A percentile compares a stretch with the other conserved stretches of the same genome.
Evolutionary conservation across 2,113 vertebrate genomes (phyloP).

Genomic region (Triplophysa dalaica): DNA sequence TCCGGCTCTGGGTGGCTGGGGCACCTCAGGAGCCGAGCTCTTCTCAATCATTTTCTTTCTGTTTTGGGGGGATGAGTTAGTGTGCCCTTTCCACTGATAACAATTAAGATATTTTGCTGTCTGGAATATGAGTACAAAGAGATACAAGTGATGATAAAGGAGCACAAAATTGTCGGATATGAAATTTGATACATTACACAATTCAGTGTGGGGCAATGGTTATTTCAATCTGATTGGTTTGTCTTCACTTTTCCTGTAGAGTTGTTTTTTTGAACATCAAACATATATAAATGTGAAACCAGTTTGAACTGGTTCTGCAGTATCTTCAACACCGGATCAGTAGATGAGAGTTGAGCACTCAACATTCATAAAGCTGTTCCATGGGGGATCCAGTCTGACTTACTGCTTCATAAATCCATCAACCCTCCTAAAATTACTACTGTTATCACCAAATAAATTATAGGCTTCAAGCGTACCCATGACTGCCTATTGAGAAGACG

Average conservation of each 20-base stretch:
- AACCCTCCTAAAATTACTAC: constrained; percentile 67
- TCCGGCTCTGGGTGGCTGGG: constrained; percentile 64
- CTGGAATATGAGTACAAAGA: constrained; percentile 25
- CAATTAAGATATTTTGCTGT: constrained; percentile 50
- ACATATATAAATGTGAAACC: constrained; percentile 42
- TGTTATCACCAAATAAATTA: constrained; percentile 28
- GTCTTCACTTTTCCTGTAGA: background rate
- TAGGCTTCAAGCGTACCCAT: background rate
- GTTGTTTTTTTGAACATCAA: too few relatives aligned
- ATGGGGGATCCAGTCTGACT: constrained; percentile 59
- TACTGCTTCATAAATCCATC: constrained; percentile 66
- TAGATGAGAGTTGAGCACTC: background rate
- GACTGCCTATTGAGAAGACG: background rate
- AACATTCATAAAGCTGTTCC: background rate
- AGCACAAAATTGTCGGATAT: constrained; percentile 29
- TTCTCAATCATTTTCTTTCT: constrained; percentile 65
- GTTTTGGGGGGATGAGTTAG: constrained; percentile 46
- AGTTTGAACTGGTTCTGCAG: constrained; percentile 43
- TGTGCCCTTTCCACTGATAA: constrained; percentile 38
- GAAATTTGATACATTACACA: constrained; percentile 28
- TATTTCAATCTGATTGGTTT: constrained; percentile 4
- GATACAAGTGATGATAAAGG: background rate
- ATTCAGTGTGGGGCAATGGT: constrained; percentile 25
- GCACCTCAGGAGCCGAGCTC: constrained; percentile 68
- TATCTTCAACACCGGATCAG: constrained; percentile 51